A percentile compares a stretch with the other conserved stretches of the same genome.
Evolutionary conservation across 2,888 invertebrate species (phyloP).

Genomic region (Tridacna crocea): DNA sequence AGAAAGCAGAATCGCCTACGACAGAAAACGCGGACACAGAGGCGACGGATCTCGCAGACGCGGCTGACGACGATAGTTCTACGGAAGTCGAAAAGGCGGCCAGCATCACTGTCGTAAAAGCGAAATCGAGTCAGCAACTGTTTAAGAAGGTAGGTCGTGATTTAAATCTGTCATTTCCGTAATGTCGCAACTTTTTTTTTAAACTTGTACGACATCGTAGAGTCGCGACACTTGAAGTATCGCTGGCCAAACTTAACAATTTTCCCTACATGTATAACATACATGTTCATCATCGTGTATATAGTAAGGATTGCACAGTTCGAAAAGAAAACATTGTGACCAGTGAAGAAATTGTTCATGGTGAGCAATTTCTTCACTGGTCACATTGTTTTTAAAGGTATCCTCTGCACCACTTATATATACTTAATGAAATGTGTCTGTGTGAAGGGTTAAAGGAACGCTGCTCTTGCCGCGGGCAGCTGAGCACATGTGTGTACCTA

Average conservation of each 20-base stretch:
- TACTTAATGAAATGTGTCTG: too few relatives aligned
- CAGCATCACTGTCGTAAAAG: neutral
- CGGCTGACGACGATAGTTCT: neutral
- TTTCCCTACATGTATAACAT: too few relatives aligned
- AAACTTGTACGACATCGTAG: neutral
- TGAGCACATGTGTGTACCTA: neutral
- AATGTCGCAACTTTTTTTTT: conserved; percentile 10
- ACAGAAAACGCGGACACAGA: neutral
- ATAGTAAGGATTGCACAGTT: too few relatives aligned
- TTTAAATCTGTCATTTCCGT: conserved; percentile 6
- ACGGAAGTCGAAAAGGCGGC: neutral
- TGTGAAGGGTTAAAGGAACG: neutral
- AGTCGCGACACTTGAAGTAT: neutral
- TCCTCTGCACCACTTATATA: too few relatives aligned
- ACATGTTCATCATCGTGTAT: too few relatives aligned
- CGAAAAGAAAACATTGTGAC: too few relatives aligned
- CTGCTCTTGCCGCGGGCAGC: neutral
- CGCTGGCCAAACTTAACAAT: neutral
- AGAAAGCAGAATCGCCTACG: conserved; percentile 10
- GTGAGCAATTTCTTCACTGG: too few relatives aligned
- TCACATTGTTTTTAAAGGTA: too few relatives aligned
- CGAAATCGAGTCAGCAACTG: neutral
- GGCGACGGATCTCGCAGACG: neutral
- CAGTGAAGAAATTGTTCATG: too few relatives aligned
- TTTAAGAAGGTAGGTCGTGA: conserved; percentile 12